These are phyloP conservation scores for Drosophila affinis DNA, from an alignment of 2,888 invertebrate species.

Conservation along the genomic window DNA sequence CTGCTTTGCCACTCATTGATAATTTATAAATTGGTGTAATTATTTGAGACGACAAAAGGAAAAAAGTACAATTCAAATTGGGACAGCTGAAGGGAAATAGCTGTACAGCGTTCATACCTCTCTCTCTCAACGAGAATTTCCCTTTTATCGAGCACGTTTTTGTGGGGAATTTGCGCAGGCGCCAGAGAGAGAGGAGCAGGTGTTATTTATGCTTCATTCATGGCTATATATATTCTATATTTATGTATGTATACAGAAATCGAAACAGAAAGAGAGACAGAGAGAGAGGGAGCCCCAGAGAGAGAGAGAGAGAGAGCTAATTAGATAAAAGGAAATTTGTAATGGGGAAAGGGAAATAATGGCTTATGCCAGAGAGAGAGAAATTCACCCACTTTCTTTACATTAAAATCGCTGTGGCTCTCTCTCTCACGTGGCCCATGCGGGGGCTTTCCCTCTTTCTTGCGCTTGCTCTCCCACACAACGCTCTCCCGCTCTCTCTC, in stretches of 20 bases:
- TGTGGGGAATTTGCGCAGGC: slow-evolving; percentile 32
- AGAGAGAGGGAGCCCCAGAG: slow-evolving; percentile 6
- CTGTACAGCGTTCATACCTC: slow-evolving; percentile 64
- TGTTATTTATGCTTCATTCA: slow-evolving; percentile 48
- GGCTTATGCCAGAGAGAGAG: slow-evolving; percentile 8
- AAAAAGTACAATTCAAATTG: slow-evolving; percentile 47
- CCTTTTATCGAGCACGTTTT: slow-evolving; percentile 41
- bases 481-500: slow-evolving; percentile 10
- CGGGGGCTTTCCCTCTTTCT: slow-evolving; percentile 2
- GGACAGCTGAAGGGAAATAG: slow-evolving; percentile 50
- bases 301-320: slow-evolving; percentile 8
- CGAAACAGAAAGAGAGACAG: not conserved
- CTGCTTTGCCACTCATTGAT: slow-evolving; percentile 66
- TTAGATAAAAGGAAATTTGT: slow-evolving; percentile 17
- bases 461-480: slow-evolving; percentile 16
- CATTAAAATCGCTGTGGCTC: not conserved
- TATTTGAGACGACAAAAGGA: slow-evolving; percentile 53
- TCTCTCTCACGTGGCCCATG: slow-evolving; percentile 36
- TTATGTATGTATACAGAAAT: slow-evolving; percentile 65
- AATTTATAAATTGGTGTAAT: slow-evolving; percentile 74
- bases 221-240: slow-evolving; percentile 47
- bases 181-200: slow-evolving; percentile 36
- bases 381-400: slow-evolving; percentile 32
- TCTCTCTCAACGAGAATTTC: slow-evolving; percentile 39
- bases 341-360: slow-evolving; percentile 17